phyloP scores from a whole-genome alignment of 2,888 invertebrate species.

The Troides aeacus region DNA sequence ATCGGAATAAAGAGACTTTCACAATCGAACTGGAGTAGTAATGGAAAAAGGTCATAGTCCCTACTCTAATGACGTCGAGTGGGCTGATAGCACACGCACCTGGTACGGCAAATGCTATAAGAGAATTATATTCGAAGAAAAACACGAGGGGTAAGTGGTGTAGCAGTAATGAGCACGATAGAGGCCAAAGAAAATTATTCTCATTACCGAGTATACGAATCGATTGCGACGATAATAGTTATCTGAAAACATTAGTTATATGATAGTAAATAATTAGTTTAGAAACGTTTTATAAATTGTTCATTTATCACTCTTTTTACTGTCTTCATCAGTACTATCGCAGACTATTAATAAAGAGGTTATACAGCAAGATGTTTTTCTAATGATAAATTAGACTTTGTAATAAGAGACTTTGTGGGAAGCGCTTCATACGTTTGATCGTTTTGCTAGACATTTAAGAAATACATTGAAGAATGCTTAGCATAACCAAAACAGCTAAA shows the following conservation, averaged over 20 bases:
- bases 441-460: too few species aligned
- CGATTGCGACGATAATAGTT: neutral
- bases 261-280: neutral
- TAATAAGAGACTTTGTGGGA: too few species aligned
- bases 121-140: constrained; percentile 16
- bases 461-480: too few species aligned
- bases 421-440: neutral
- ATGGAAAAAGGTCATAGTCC: constrained; percentile 23
- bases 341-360: too few species aligned
- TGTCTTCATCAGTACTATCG: too few species aligned
- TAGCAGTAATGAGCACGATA: constrained; percentile 7
- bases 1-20: constrained; percentile 10
- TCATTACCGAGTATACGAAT: neutral
- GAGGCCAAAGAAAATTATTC: constrained; percentile 2
- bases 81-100: constrained; percentile 24
- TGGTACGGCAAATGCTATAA: constrained; percentile 18
- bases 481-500: too few species aligned
- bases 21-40: constrained; percentile 21
- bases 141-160: constrained; percentile 21
- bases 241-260: neutral
- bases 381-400: too few species aligned
- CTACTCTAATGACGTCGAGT: constrained; percentile 21
- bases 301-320: too few species aligned
- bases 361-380: too few species aligned
- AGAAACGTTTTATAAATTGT: neutral